A percentile compares a stretch with the other conserved stretches of the same genome.
These are phyloP conservation scores for Pipistrellus pygmaeus DNA, from an alignment of 2,797 vertebrate species.

Conservation along the genomic window DNA sequence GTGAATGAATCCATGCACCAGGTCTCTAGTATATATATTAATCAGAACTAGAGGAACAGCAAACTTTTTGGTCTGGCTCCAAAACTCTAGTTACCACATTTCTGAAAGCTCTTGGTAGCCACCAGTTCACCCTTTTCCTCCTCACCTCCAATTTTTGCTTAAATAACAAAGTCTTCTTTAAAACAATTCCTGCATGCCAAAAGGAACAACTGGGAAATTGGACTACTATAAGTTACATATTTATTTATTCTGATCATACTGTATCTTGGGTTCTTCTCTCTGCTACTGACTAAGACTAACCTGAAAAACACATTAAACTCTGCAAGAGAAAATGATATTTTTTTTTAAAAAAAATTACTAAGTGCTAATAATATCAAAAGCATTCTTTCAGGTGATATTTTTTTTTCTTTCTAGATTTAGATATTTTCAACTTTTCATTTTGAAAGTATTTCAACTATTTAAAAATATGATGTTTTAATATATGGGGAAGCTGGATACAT, in stretches of 20 bases:
- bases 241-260: not conserved
- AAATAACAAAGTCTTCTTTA: not conserved
- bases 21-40: too few relatives aligned
- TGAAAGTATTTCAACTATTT: not conserved
- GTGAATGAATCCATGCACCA: too few relatives aligned
- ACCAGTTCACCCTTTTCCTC: not conserved
- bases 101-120: not conserved
- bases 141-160: not conserved
- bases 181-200: not conserved
- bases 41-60: not conserved
- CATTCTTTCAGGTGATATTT: not conserved
- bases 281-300: not conserved
- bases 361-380: not conserved
- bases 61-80: not conserved
- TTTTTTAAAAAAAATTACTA: not conserved
- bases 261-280: not conserved
- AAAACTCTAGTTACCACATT: too few relatives aligned
- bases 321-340: not conserved
- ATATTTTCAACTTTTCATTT: not conserved
- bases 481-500: not conserved
- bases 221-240: accelerated
- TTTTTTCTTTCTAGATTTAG: not conserved
- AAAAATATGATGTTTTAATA: not conserved
- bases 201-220: not conserved
- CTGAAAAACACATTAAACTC: not conserved